Evolutionary conservation across 2,888 invertebrate genomes (phyloP), one percentile per base, ranked within the genome.

Genomic region (Andrena bicolor): DNA sequence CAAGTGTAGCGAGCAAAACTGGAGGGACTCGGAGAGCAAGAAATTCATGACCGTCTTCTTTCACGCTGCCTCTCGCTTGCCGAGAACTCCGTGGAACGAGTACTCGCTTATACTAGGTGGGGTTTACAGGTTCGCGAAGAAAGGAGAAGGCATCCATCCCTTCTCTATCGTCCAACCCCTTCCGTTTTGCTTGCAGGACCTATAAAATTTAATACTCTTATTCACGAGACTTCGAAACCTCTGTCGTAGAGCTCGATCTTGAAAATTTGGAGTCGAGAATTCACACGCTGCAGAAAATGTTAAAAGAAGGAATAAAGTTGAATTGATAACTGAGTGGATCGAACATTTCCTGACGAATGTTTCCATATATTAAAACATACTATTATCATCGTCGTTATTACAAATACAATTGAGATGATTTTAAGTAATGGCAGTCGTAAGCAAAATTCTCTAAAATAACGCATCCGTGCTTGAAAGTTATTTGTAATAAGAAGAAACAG

Each of bases 231-330:
- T 23, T 61, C n/a, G 10, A 58, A 60, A 76, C 71, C 71, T 69
- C 51, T 58, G 26, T 90, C 88, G 1, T 84, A 91, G 93, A 93
- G 76, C 83, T 93, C 30, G 94, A 94, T 74, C 94, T 94, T 80
- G 91, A 90, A 41, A 92, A 92, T 79, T 89, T 94, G 81, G 94
- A 94, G 87, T 92, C 92, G 49, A 91, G 94, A 90, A 94, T 94
- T 78, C 76, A 78, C 3, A 71, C 48, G 2, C 87, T 94, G 20
- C 94, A 94, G 79, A 94, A 93, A 82, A 92, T 94, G 91, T 88
- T 94, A 49, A 93, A 93, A 82, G 90, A 92, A 70, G 92, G 91
- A 71, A 86, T 91, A 74, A 90, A 90, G 71, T 79, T 92, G 16
- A 90, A 90, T 76, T 92, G 76, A 89, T 32, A 53, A 41, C 51